A percentile compares a stretch with the other conserved stretches of the same genome.
Evolutionary conservation across 2,888 invertebrate species (phyloP).

Genomic region (Chelonus formosanus): DNA sequence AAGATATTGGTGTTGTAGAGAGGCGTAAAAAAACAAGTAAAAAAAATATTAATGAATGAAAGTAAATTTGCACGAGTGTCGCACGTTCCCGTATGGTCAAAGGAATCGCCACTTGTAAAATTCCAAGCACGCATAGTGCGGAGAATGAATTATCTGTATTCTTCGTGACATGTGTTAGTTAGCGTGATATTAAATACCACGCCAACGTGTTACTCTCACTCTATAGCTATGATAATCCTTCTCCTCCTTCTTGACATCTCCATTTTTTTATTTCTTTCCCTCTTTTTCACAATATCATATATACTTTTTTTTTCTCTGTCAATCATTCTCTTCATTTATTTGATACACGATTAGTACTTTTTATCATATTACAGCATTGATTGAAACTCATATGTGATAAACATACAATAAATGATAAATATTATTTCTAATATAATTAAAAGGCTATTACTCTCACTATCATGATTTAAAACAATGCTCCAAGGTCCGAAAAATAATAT

Average conservation of each 20-base stretch:
- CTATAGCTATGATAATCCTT: conserved; percentile 28
- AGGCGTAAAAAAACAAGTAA: neutral
- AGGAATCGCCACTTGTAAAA: conserved; percentile 32
- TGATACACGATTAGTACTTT: neutral
- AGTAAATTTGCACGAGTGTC: conserved; percentile 13
- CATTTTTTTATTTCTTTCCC: conserved; percentile 9
- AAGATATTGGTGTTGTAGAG: too few relatives aligned
- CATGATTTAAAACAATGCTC: too few relatives aligned
- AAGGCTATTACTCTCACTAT: too few relatives aligned
- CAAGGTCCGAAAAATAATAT: too few relatives aligned
- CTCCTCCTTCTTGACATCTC: conserved; percentile 15
- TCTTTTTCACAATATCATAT: neutral
- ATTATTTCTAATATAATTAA: too few relatives aligned
- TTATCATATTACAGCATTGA: neutral
- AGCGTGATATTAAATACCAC: conserved; percentile 30
- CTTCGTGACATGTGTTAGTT: conserved; percentile 23
- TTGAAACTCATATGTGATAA: too few relatives aligned
- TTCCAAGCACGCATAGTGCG: conserved; percentile 26
- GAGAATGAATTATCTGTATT: conserved; percentile 34
- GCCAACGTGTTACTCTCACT: conserved; percentile 15
- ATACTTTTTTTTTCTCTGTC: conserved; percentile 7
- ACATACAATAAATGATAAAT: too few relatives aligned
- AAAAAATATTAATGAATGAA: conserved; percentile 20
- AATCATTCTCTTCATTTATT: conserved; percentile 16
- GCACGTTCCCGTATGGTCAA: conserved; percentile 15